Conservation (phyloP, 2,888 invertebrate species). For the Euproctis similis region DNA sequence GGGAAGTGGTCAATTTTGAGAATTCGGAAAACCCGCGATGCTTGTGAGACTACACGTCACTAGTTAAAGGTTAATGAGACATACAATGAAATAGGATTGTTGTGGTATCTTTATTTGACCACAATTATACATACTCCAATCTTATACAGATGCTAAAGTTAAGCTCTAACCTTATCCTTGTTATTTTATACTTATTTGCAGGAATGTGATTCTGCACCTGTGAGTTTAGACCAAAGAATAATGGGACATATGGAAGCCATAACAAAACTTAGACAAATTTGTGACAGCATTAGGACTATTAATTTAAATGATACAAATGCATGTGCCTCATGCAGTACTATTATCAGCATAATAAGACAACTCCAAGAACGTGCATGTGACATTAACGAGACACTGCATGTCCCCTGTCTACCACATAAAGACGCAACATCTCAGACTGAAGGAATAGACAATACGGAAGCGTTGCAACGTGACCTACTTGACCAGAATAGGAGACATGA, state of each 20-base stretch:
- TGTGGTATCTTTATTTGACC: too few species aligned
- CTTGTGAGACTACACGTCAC: too few species aligned
- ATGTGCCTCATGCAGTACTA: conserved; percentile 8
- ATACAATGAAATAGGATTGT: too few species aligned
- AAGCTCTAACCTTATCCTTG: too few species aligned
- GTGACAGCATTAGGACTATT: conserved; percentile 9
- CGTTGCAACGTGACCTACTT: conserved; percentile 3
- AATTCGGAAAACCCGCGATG: too few species aligned
- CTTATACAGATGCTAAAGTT: too few species aligned
- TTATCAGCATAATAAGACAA: conserved; percentile 3
- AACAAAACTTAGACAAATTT: conserved; percentile 16
- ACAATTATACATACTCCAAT: too few species aligned
- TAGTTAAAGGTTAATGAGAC: too few species aligned
- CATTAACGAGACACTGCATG: conserved; percentile 8
- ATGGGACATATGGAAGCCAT: conserved; percentile 20
- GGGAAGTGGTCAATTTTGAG: too few species aligned
- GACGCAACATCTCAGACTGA: conserved; percentile 14
- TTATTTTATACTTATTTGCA: too few species aligned
- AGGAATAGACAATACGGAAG: conserved; percentile 2
- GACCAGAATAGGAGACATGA: conserved; percentile 18
- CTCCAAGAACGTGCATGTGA: conserved; percentile 16
- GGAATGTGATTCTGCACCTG: conserved; percentile 36
- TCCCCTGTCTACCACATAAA: conserved; percentile 1
- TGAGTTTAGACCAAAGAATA: conserved; percentile 28
- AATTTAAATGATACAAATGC: conserved; percentile 1